Conservation (phyloP, 2,888 invertebrate species). For the Sclerodermus sp. region DNA sequence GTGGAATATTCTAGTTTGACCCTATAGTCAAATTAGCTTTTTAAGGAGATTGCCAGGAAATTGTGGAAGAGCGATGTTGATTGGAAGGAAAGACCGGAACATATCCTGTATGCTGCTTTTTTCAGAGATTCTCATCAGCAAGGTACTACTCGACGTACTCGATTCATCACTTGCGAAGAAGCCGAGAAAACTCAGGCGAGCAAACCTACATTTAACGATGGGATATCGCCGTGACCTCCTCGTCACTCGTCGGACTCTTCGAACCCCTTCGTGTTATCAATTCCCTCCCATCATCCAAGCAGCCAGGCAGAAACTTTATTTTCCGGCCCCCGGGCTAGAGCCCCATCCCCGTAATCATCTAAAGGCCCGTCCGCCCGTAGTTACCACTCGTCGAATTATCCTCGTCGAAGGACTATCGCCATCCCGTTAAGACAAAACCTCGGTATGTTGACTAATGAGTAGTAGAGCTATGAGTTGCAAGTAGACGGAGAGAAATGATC, state of each 20-base stretch:
- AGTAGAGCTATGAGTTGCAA: conserved; percentile 18
- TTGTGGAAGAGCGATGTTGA: too few species aligned
- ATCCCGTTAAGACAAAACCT: conserved; percentile 14
- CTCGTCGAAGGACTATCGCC: neutral
- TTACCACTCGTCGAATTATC: neutral
- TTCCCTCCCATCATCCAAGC: neutral
- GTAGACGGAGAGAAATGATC: neutral
- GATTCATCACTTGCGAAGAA: conserved; percentile 70
- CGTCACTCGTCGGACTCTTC: conserved; percentile 20
- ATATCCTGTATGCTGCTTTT: conserved; percentile 49
- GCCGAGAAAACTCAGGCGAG: conserved; percentile 81
- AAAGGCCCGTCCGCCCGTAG: neutral
- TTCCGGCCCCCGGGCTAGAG: neutral
- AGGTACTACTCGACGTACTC: conserved; percentile 83
- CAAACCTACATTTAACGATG: conserved; percentile 78
- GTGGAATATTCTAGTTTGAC: too few species aligned
- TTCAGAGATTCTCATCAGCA: conserved; percentile 77
- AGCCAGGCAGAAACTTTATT: neutral
- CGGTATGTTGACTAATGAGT: conserved; percentile 32
- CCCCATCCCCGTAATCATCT: neutral
- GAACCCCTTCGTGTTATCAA: conserved; percentile 6
- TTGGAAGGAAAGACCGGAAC: conserved; percentile 1
- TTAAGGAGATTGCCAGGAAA: too few species aligned
- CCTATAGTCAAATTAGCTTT: too few species aligned
- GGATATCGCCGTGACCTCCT: conserved; percentile 27